A percentile compares a stretch with the other conserved stretches of the same genome.
Evolutionary conservation across 1,140 invertebrate species (phyloP).

Genomic region (Nebria ingens): DNA sequence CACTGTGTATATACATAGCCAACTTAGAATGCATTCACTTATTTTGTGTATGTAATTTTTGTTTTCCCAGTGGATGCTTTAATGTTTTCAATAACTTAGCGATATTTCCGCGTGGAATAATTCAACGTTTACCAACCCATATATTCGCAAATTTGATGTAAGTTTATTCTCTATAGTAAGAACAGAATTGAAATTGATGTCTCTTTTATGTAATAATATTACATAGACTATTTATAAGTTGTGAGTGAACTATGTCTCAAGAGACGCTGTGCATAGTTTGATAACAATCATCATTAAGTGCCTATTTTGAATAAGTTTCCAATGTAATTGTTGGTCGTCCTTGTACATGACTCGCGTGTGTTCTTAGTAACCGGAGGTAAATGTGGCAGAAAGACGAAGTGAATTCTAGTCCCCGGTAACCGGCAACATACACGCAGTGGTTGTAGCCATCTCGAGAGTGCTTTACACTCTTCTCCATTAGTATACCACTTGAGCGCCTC

Average conservation of each 20-base stretch:
- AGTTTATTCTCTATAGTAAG: not conserved
- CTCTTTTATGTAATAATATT: not conserved
- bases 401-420: too few species aligned
- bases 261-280: not conserved
- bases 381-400: too few species aligned
- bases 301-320: too few species aligned
- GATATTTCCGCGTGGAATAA: not conserved
- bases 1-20: not conserved
- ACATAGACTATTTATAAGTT: not conserved
- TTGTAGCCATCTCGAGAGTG: too few species aligned
- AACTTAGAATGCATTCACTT: not conserved
- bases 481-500: too few species aligned
- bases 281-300: too few species aligned
- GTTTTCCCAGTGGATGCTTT: not conserved
- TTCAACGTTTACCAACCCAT: not conserved
- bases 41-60: not conserved
- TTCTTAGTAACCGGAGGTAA: too few species aligned
- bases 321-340: too few species aligned
- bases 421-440: too few species aligned
- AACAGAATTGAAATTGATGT: not conserved
- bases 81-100: not conserved
- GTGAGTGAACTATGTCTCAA: not conserved
- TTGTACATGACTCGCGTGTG: too few species aligned
- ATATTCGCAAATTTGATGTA: not conserved
- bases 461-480: too few species aligned